A percentile compares a stretch with the other conserved stretches of the same genome.
Conservation (phyloP, 2,888 invertebrate species). For the Branchipolynoe longqiensis region DNA sequence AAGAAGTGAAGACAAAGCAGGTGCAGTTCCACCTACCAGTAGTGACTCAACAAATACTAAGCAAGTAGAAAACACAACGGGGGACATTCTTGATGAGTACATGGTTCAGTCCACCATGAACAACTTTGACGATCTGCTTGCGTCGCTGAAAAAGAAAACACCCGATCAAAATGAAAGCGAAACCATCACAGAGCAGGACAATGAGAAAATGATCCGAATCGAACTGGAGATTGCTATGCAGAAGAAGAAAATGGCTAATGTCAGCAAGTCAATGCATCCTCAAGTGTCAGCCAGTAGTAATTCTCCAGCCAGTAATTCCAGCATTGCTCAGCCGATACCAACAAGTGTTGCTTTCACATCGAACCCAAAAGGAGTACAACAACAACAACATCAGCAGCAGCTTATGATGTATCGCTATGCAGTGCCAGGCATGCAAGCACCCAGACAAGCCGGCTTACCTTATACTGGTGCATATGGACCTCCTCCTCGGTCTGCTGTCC, state of each 20-base stretch:
- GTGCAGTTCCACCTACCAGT: background rate
- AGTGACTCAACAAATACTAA: background rate
- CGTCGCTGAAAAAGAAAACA: constrained; percentile 4
- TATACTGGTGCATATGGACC: background rate
- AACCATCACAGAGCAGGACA: background rate
- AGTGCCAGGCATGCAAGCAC: background rate
- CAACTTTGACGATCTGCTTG: constrained; percentile 27
- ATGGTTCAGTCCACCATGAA: constrained; percentile 33
- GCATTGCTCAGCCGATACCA: background rate
- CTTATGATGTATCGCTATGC: constrained; percentile 1
- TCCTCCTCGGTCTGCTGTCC: background rate
- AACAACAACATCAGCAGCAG: too few relatives aligned
- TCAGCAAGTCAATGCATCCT: background rate
- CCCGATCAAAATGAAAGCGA: background rate
- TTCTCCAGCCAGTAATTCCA: background rate
- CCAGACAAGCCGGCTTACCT: too few relatives aligned
- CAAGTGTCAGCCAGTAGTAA: background rate
- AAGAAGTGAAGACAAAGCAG: background rate
- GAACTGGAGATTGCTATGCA: constrained; percentile 15
- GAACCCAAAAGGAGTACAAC: too few relatives aligned
- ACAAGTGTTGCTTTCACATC: too few relatives aligned
- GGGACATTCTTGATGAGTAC: background rate
- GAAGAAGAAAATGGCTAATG: constrained; percentile 6
- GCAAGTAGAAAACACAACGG: background rate
- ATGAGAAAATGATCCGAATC: constrained; percentile 3